Conservation (phyloP, 1,140 invertebrate species). For the Calephelis virginiensis region DNA sequence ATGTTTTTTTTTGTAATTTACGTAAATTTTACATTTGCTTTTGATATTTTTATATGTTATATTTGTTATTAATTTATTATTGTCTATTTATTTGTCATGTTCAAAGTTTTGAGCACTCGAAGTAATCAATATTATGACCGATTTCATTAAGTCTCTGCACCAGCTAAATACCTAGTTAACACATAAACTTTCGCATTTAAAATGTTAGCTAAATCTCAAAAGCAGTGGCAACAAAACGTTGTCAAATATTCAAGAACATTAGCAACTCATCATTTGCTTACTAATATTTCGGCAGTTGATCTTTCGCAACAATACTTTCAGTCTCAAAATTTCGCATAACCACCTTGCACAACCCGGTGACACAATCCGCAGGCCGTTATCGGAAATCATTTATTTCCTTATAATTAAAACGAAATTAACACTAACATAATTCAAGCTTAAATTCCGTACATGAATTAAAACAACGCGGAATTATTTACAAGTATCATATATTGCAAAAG, state of each 20-base stretch:
- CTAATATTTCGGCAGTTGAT: conserved; percentile 37
- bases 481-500: neutral
- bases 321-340: conserved; percentile 55
- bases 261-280: conserved; percentile 40
- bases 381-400: conserved; percentile 16
- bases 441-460: conserved; percentile 3
- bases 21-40: no score
- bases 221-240: neutral
- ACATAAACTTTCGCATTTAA: neutral
- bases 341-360: conserved; percentile 45
- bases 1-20: no score
- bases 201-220: neutral
- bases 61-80: no score
- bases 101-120: no score
- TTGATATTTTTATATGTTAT: no score
- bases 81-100: no score
- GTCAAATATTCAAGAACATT: conserved; percentile 43
- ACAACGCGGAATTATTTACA: neutral
- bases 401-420: conserved; percentile 5
- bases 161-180: neutral
- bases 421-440: neutral
- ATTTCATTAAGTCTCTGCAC: no score
- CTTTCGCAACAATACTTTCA: conserved; percentile 66
- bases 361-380: conserved; percentile 35
- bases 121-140: no score